These are phyloP conservation scores for Caenorhabditis sp. DNA, from an alignment of 2,888 invertebrate genomes.

Conservation along the genomic window DNA sequence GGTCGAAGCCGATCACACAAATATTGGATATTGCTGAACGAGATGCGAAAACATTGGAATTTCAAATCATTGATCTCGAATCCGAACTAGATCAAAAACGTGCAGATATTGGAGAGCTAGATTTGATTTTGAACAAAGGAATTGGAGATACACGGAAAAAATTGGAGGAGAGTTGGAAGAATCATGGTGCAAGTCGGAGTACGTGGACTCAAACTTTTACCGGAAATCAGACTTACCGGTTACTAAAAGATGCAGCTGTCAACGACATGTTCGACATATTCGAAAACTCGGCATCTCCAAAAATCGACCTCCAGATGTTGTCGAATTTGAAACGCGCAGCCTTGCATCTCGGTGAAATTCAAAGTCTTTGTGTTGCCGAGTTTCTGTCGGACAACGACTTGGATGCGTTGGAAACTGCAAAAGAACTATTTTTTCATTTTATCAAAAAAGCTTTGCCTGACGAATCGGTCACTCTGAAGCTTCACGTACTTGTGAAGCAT, in stretches of 20 bases:
- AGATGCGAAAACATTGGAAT: not conserved
- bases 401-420: no score
- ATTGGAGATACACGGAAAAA: not conserved
- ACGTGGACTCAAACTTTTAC: not conserved
- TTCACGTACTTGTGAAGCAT: no score
- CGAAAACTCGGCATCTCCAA: not conserved
- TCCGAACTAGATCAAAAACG: not conserved
- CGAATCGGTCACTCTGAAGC: no score
- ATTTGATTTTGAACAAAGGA: not conserved
- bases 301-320: no score
- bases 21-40: not conserved
- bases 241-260: not conserved
- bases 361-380: no score
- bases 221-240: conserved; percentile 3
- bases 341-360: no score
- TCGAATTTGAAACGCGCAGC: no score
- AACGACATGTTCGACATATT: not conserved
- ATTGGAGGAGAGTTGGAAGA: conserved; percentile 7
- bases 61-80: not conserved
- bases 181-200: conserved; percentile 3
- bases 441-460: no score
- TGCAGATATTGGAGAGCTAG: not conserved
- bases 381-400: no score
- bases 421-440: no score
- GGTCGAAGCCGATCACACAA: no score